Conservation (phyloP, 1,140 invertebrate species). For the Thaumatotibia leucotreta region DNA sequence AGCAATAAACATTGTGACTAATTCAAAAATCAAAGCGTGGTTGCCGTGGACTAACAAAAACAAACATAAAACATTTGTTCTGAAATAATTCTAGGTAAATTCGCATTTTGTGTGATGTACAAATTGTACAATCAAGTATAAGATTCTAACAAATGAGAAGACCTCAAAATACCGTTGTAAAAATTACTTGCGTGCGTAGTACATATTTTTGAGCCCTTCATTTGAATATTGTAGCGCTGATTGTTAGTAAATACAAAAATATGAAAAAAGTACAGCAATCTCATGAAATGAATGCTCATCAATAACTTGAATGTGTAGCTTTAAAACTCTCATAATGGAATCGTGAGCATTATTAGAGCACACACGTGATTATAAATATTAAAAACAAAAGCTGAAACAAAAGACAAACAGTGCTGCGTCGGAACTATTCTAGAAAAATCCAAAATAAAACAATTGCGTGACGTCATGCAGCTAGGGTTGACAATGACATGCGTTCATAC, state of each 20-base stretch:
- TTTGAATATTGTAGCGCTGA: not conserved
- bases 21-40: not conserved
- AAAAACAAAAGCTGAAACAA: not conserved
- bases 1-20: not conserved
- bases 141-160: not conserved
- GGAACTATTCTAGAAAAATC: conserved; percentile 15
- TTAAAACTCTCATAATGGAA: no score
- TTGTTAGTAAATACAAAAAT: not conserved
- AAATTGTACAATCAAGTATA: no score
- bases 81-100: no score
- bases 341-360: not conserved
- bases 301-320: no score
- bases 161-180: not conserved
- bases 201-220: not conserved
- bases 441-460: conserved; percentile 22
- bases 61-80: no score
- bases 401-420: not conserved
- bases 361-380: no score
- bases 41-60: not conserved
- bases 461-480: conserved; percentile 32
- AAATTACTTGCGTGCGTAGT: no score
- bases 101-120: no score
- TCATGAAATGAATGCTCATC: not conserved
- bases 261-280: not conserved
- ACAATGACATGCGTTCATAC: conserved; percentile 76